Conservation (phyloP, 1,140 invertebrate genomes). For the Polypedilum pembai region DNA sequence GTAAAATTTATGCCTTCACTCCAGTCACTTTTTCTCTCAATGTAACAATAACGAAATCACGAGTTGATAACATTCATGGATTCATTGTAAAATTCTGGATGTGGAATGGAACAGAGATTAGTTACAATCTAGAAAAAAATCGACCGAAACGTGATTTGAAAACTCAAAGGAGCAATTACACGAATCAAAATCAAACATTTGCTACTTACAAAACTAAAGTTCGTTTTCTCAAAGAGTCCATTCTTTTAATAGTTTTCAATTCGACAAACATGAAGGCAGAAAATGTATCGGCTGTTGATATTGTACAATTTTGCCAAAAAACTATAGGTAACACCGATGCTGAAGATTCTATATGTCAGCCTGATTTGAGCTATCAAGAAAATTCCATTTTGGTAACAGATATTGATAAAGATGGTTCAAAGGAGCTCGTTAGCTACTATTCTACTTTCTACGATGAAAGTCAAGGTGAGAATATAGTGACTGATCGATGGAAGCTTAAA, state of each 20-base stretch:
- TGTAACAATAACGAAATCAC: slow-evolving; percentile 34
- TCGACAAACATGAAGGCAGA: slow-evolving; percentile 47
- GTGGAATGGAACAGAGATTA: slow-evolving; percentile 46
- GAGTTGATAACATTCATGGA: slow-evolving; percentile 54
- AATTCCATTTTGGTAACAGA: slow-evolving; percentile 61
- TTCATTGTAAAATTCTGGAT: slow-evolving; percentile 76
- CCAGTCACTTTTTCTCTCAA: slow-evolving; percentile 56
- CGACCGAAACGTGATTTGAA: slow-evolving; percentile 29
- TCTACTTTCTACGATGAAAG: slow-evolving; percentile 52
- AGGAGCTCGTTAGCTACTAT: slow-evolving; percentile 66
- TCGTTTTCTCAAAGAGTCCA: slow-evolving; percentile 52
- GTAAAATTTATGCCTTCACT: slow-evolving; percentile 56
- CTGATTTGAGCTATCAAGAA: slow-evolving; percentile 59
- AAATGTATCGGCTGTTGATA: slow-evolving; percentile 63
- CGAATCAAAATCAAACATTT: not conserved
- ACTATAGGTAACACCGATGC: slow-evolving; percentile 35
- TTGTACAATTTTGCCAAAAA: slow-evolving; percentile 59
- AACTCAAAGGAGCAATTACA: not conserved
- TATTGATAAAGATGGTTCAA: slow-evolving; percentile 60
- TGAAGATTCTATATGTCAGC: slow-evolving; percentile 57
- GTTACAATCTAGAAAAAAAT: not conserved
- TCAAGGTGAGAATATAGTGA: slow-evolving; percentile 41
- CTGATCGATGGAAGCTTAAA: slow-evolving; percentile 49
- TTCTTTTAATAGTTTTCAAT: slow-evolving; percentile 68
- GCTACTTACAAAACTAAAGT: slow-evolving; percentile 23